Percentiles rank a stretch among this genome's conserved stretches.
These are phyloP conservation scores for Laothoe populi DNA, from an alignment of 2,888 invertebrate genomes.

Conservation along the genomic window DNA sequence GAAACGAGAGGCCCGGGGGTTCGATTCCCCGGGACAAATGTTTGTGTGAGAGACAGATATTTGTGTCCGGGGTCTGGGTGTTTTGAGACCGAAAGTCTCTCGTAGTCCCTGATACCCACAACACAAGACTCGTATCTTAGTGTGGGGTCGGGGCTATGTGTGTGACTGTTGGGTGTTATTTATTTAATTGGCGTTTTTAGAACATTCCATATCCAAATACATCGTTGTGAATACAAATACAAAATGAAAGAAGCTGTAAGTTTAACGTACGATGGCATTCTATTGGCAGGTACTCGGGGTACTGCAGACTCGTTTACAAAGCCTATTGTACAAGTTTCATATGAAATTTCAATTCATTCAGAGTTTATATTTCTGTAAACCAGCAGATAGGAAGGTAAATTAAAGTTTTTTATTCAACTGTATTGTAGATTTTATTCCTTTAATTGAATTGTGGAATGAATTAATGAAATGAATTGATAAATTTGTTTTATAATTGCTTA, in stretches of 20 bases:
- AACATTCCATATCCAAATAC: not conserved
- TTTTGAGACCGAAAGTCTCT: too few relatives aligned
- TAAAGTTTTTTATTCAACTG: not conserved
- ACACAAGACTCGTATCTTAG: too few relatives aligned
- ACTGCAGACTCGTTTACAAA: slow-evolving; percentile 8
- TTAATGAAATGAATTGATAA: not conserved
- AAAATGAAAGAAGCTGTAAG: slow-evolving; percentile 20
- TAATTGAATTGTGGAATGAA: not conserved
- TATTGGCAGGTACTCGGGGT: slow-evolving; percentile 15
- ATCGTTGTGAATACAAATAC: slow-evolving; percentile 10
- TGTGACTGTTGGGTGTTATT: too few relatives aligned
- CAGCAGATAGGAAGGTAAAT: not conserved
- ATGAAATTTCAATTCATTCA: slow-evolving; percentile 21
- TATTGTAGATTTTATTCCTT: not conserved
- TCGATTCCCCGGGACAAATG: too few relatives aligned
- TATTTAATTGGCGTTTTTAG: not conserved
- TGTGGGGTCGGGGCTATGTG: too few relatives aligned
- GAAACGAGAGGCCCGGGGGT: too few relatives aligned
- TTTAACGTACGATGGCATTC: slow-evolving; percentile 5
- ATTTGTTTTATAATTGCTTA: too few relatives aligned
- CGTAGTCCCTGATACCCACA: too few relatives aligned
- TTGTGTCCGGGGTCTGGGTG: too few relatives aligned
- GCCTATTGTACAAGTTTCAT: slow-evolving; percentile 22
- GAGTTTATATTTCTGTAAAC: slow-evolving; percentile 7
- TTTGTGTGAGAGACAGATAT: too few relatives aligned